Evolutionary conservation across 1,140 invertebrate genomes (phyloP).

Genomic region (Apis cerana): DNA sequence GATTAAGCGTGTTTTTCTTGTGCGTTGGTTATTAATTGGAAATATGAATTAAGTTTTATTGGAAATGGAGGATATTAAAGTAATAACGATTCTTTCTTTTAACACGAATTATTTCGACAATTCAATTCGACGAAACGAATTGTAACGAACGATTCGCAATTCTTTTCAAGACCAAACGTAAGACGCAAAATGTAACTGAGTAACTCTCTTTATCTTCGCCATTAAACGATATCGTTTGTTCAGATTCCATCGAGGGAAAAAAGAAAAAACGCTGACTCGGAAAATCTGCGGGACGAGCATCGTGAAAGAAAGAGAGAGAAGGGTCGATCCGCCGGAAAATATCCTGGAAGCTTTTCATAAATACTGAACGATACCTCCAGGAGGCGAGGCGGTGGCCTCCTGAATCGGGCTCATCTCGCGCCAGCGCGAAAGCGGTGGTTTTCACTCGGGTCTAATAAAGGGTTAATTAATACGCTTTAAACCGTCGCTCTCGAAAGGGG

Average conservation of each 20-base stretch:
- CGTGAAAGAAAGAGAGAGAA: background rate
- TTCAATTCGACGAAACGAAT: no score
- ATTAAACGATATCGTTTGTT: background rate
- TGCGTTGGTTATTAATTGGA: background rate
- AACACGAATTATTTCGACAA: no score
- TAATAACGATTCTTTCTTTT: no score
- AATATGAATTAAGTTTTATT: background rate
- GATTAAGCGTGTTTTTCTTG: background rate
- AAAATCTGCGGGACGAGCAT: conserved; percentile 33
- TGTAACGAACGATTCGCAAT: background rate
- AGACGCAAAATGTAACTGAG: no score
- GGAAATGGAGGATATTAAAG: no score
- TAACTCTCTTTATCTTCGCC: background rate
- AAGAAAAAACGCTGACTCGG: conserved; percentile 42
- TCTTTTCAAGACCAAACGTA: no score
- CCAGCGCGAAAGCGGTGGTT: conserved; percentile 71
- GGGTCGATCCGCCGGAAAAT: conserved; percentile 49
- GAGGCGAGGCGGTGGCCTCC: conserved; percentile 53
- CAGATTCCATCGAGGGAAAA: background rate
- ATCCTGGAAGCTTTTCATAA: conserved; percentile 76
- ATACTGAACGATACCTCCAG: conserved; percentile 74
- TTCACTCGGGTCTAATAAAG: conserved; percentile 78
- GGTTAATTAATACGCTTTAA: conserved; percentile 81
- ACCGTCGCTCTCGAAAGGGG: conserved; percentile 70
- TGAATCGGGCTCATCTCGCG: conserved; percentile 76